Evolutionary conservation across 2,113 vertebrate species (phyloP), one percentile per base, ranked within the genome.

Genomic region (Lucifuga dentata): DNA sequence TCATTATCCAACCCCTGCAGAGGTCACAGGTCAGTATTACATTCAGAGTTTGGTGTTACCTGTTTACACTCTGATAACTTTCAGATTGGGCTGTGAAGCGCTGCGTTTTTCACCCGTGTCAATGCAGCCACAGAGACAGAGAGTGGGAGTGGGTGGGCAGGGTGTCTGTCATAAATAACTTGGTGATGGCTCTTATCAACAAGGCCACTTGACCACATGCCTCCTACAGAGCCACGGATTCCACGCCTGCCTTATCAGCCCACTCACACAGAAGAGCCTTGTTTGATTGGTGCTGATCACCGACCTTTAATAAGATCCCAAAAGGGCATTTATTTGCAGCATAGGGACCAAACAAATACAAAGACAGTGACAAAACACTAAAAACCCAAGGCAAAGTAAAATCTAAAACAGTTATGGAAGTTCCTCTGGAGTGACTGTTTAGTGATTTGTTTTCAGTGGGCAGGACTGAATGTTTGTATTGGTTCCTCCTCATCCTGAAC

Each of bases 191-290:
- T 80, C 70, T 88, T 90, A 89, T 91, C 86, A 88, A 84, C 83
- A 78, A 88, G 87, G 81, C 66, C 81, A 84, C 84, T 87, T 83
- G 79, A 86, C 86, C 78, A 69, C 57, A 83, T 69, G 78, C 73
- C 80, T 84, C 78, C 78, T 63, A 46, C 68, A 69, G 67, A 50
- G 67, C 75, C 65, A 59, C 46, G 53, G 77, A 82, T 76, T 69
- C 78, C 73, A 58, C 35, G 24, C 41, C 68, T 67, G 46, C 60
- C 23, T 16, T 26, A 32, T 48, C 53, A 39, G 57, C 15, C 72
- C 56, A 50, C 52, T 63, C 67, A 82, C 74, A 86, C 63, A 68
- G 36, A 70, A 38, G 8, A 7, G 12, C 35, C 44, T 69, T 57
- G n/a, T 70, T 78, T 68, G 32, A 73, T 12, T 65, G 10, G 16